phyloP scores from a whole-genome alignment of 2,113 vertebrate species.

The Antigone vipio region DNA sequence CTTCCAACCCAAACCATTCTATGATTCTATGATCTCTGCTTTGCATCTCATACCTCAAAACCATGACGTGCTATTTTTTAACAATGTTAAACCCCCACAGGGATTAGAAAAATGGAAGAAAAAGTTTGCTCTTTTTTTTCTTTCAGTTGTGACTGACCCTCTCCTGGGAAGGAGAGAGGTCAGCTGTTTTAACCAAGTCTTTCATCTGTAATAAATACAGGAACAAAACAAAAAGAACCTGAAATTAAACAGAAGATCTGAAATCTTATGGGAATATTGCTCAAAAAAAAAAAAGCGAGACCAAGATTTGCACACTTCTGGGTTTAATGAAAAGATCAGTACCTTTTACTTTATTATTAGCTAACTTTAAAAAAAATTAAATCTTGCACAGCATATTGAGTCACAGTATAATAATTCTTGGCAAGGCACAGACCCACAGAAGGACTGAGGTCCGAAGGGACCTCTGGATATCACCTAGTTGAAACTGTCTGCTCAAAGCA shows the following conservation, averaged over 20 bases:
- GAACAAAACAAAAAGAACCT: neutral
- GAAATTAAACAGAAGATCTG: neutral
- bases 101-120: neutral
- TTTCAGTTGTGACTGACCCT: neutral
- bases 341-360: neutral
- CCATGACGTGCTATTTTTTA: neutral
- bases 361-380: neutral
- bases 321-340: neutral
- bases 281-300: neutral
- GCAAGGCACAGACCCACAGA: neutral
- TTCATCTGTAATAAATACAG: neutral
- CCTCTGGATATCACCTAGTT: neutral
- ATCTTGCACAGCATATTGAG: neutral
- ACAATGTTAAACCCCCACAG: neutral
- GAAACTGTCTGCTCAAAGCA: neutral
- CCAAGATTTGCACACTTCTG: neutral
- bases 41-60: neutral
- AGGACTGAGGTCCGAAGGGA: neutral
- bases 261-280: neutral
- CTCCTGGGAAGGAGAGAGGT: neutral
- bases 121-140: neutral
- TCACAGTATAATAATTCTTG: neutral
- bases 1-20: too few species aligned
- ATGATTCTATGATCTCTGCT: neutral
- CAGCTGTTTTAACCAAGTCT: neutral